phyloP scores from a whole-genome alignment of 2,797 vertebrate species.

The Lepus oiostolus region DNA sequence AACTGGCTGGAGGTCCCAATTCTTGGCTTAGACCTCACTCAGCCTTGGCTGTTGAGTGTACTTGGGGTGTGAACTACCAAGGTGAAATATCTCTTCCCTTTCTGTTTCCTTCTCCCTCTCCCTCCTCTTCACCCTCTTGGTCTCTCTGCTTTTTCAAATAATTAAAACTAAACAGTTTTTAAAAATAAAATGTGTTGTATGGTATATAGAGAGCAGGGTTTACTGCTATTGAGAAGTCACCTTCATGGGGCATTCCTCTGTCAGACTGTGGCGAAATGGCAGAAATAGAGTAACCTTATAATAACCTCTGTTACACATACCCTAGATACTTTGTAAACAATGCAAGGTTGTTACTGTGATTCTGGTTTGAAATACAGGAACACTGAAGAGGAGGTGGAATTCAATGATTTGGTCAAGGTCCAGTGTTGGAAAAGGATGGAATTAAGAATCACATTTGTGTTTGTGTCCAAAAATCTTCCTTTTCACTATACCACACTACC shows the following conservation, averaged over 20 bases:
- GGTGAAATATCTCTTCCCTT: too few species aligned
- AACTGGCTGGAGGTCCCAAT: too few species aligned
- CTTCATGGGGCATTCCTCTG: neutral
- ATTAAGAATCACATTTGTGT: neutral
- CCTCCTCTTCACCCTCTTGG: too few species aligned
- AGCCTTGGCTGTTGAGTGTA: too few species aligned
- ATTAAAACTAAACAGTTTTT: too few species aligned
- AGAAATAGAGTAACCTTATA: neutral
- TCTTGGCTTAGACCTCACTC: too few species aligned
- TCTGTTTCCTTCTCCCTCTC: too few species aligned
- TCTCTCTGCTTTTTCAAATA: too few species aligned
- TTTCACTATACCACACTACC: neutral
- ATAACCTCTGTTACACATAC: neutral
- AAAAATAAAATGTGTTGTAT: neutral
- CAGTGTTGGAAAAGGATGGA: neutral
- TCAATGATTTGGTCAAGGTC: neutral
- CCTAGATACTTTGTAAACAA: neutral
- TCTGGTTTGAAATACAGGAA: neutral
- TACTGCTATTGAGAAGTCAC: neutral
- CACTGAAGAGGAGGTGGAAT: neutral
- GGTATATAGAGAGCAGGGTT: neutral
- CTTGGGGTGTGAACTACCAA: too few species aligned
- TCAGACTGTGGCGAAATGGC: neutral
- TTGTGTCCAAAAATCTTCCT: neutral
- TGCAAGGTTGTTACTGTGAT: neutral